These are phyloP conservation scores for Gila robusta DNA, from an alignment of 2,797 vertebrate genomes.

Conservation along the genomic window DNA sequence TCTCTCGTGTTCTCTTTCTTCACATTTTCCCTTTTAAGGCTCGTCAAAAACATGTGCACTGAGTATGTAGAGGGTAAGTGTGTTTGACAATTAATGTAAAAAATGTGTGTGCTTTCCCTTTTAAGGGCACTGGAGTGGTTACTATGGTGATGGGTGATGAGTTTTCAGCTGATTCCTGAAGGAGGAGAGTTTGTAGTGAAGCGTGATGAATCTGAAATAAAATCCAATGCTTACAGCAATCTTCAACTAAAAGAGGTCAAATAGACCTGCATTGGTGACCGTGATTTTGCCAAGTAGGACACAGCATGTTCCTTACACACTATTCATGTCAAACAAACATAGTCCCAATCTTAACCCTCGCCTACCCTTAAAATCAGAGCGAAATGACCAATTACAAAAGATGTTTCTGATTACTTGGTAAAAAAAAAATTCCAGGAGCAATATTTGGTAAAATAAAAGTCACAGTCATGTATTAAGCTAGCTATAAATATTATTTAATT, in stretches of 20 bases:
- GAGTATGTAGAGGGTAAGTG: not conserved
- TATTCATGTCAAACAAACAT: not conserved
- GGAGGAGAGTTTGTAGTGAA: not conserved
- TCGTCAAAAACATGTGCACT: not conserved
- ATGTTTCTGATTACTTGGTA: too few species aligned
- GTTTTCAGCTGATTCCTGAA: constrained; percentile 7
- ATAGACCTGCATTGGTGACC: not conserved
- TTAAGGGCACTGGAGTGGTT: constrained; percentile 17
- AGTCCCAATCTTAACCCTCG: not conserved
- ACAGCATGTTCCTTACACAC: not conserved
- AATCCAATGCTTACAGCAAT: not conserved
- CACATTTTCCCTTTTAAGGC: not conserved
- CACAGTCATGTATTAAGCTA: not conserved
- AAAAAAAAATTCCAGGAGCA: not conserved
- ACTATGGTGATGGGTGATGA: constrained; percentile 12
- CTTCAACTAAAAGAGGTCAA: not conserved
- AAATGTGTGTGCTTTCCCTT: constrained; percentile 17
- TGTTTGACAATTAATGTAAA: constrained; percentile 2
- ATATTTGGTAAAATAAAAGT: not conserved
- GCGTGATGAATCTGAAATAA: not conserved
- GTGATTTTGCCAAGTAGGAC: not conserved
- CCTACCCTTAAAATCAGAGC: not conserved
- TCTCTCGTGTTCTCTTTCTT: not conserved
- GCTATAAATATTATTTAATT: not conserved
- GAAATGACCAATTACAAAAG: not conserved